Evolutionary conservation across 2,113 vertebrate species (phyloP), one percentile per base, ranked within the genome.

Genomic region (Petrocephalus microphthalmus): DNA sequence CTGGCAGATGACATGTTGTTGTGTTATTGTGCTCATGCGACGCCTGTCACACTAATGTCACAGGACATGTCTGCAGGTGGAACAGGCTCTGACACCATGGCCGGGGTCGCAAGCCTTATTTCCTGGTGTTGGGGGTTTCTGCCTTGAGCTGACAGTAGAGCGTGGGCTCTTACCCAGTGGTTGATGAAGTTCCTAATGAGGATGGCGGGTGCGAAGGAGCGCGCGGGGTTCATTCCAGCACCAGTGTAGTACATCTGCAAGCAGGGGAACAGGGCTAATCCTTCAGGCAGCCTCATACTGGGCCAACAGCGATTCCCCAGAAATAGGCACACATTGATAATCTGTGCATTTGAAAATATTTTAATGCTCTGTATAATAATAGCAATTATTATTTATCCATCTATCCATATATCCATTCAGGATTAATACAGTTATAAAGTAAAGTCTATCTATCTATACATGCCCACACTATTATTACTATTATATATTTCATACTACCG

Each of bases 231-330:
- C 98, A 98, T 99, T 54, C 97, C 95, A 90, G 97, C 96, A 0
- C 98, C 97, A 0, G 98, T 98, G 91, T 98, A 98, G 92, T 97
- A 96, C 91, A 98, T 96, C 97, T 99, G 94, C n/a, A 89, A 91
- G 84, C 92, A 87, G 89, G 56, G 83, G 13, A 17, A 37, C 88
- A 89, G 19, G 2, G 20, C 49, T 37, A 47, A 10, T 42, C n/a
- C 3, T 33, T 11, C 25, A 74, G 67, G n/a, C 7, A 42, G 33
- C 53, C 17, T 54, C 13, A 2, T 54, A 54, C 5, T 17, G 52
- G 52, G 13, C 7, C 52, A 7, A 53, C 1, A 53, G 7, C 13
- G 53, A 54, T 19, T 7, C 17, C 0, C 17, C 2, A 54, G 10
- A 54, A 54, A 54, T 49, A 54, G 10, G 53, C 3, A 13, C 53